Evolutionary conservation across 1,140 invertebrate genomes (phyloP).

Genomic region (Euwallacea similis): DNA sequence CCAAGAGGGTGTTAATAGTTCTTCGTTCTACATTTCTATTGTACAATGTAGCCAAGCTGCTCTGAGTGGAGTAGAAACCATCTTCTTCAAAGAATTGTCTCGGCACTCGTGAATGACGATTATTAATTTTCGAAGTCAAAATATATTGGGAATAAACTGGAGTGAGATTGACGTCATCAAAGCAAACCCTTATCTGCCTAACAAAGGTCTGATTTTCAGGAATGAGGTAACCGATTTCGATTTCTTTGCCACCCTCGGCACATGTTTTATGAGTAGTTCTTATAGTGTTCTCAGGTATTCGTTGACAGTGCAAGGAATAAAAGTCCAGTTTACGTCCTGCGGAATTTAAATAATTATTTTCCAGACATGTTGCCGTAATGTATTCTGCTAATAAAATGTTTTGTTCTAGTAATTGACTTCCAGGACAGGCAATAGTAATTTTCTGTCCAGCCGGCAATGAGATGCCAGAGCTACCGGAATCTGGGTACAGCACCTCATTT

Average conservation of each 20-base stretch:
- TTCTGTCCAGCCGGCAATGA: slow-evolving; percentile 2
- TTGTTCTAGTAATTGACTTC: slow-evolving; percentile 23
- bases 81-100: slow-evolving; percentile 48
- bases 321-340: slow-evolving; percentile 29
- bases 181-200: slow-evolving; percentile 45
- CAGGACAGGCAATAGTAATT: slow-evolving; percentile 36
- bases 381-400: not conserved
- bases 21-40: slow-evolving; percentile 43
- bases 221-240: slow-evolving; percentile 50
- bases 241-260: slow-evolving; percentile 51
- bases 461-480: not conserved
- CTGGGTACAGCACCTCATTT: slow-evolving; percentile 19
- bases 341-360: not conserved
- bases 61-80: slow-evolving; percentile 45
- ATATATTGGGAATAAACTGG: slow-evolving; percentile 44
- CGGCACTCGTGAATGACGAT: slow-evolving; percentile 47
- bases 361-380: slow-evolving; percentile 11
- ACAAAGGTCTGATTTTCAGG: slow-evolving; percentile 38
- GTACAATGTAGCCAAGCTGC: slow-evolving; percentile 47
- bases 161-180: slow-evolving; percentile 40
- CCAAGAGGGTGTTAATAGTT: slow-evolving; percentile 47
- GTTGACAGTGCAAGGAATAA: slow-evolving; percentile 33
- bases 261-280: slow-evolving; percentile 35
- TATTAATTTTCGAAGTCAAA: slow-evolving; percentile 45
- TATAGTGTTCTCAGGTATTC: slow-evolving; percentile 25